These are phyloP conservation scores for Yponomeuta evonymella DNA, from an alignment of 2,888 invertebrate genomes.

Conservation along the genomic window DNA sequence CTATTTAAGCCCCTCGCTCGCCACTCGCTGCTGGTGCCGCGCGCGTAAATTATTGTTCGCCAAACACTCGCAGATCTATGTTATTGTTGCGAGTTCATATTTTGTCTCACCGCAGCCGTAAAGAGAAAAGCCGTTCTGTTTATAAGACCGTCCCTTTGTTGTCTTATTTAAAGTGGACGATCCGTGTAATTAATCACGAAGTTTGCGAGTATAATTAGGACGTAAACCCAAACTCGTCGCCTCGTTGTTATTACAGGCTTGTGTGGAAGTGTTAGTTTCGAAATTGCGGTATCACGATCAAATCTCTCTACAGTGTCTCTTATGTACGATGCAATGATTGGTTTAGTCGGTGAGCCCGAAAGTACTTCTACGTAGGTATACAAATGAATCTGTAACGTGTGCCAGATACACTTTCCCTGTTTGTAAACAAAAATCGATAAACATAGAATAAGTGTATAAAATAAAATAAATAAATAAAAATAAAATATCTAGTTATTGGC, in stretches of 20 bases:
- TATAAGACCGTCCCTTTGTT: slow-evolving; percentile 41
- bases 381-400: neutral
- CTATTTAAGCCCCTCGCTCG: slow-evolving; percentile 48
- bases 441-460: no score
- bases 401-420: no score
- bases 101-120: slow-evolving; percentile 35
- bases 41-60: slow-evolving; percentile 51
- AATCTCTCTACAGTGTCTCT: neutral
- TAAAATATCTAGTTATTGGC: no score
- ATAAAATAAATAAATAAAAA: no score
- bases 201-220: slow-evolving; percentile 28
- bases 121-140: slow-evolving; percentile 41
- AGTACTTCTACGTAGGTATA: neutral
- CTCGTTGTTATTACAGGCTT: slow-evolving; percentile 12
- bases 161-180: slow-evolving; percentile 36
- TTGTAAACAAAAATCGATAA: no score
- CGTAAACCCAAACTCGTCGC: neutral
- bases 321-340: slow-evolving; percentile 2
- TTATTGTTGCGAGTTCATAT: slow-evolving; percentile 49
- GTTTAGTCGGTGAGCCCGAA: neutral
- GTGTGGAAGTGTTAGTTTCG: slow-evolving; percentile 11
- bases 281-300: slow-evolving; percentile 3
- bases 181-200: slow-evolving; percentile 30
- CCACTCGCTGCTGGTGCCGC: slow-evolving; percentile 37
- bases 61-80: slow-evolving; percentile 43